Evolutionary conservation across 2,797 vertebrate genomes (phyloP), one percentile per base, ranked within the genome.

Genomic region (Eremophila alpestris): DNA sequence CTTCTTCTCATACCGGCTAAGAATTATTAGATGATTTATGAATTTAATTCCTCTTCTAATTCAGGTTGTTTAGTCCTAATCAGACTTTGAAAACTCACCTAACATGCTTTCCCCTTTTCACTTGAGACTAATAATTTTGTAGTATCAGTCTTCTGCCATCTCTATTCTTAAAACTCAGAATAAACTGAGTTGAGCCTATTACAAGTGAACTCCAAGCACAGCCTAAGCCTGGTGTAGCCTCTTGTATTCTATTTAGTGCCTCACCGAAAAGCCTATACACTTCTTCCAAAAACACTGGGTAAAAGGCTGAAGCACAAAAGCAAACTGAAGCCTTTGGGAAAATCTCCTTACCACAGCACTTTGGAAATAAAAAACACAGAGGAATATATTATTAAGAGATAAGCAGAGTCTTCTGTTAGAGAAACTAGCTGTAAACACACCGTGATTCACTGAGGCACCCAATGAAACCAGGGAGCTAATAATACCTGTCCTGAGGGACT

Each of bases 351-450:
- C 76, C 82, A 67, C 16, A 52, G 78, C 76, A 87, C 94, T 98
- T 97, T 93, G 84, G 95, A 97, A 97, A 95, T 86, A 96, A 96
- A 96, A 75, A 69, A 51, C 96, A 89, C 94, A 32, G 21, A 97
- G 95, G 97, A 90, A 94, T 65, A 95, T 68, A 92, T 86, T 94
- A 95, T 88, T 74, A 96, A 96, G 95, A 97, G 89, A 95, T 95
- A 97, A 92, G 87, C 5, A 24, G 82, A 94, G 79, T 78, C 87
- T 95, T 96, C 94, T 90, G 79, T 84, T 89, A 73, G 59, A 93
- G 95, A 93, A 67, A 76, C 93, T 94, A 65, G 94, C 87, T 8
- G 36, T 94, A 97, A 97, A 98, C 97, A 97, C 87, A 76, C 90
- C 73, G 36, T 51, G 81, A 94, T 92, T 96, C 94, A 91, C 92